Conservation (phyloP, 2,113 vertebrate genomes). For the Sebastes fasciatus region DNA sequence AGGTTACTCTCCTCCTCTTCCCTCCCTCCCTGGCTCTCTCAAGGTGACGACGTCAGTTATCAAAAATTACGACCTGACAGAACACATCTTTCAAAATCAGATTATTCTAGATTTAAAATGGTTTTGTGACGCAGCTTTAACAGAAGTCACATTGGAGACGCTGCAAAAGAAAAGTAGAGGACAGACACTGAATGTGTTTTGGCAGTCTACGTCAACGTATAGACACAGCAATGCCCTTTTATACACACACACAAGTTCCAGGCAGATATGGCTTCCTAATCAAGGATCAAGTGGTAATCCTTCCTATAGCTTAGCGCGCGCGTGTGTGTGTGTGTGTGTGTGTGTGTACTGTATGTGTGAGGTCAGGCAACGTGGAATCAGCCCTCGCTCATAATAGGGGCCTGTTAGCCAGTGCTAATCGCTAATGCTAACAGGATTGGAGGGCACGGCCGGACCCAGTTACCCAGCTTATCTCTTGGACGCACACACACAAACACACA, state of each 20-base stretch:
- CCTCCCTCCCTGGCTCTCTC: conserved; percentile 6
- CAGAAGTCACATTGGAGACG: conserved; percentile 8
- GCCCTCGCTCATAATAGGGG: conserved; percentile 67
- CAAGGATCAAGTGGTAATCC: conserved; percentile 80
- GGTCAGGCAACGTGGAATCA: conserved; percentile 69
- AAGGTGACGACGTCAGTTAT: conserved; percentile 53
- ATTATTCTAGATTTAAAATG: conserved; percentile 20
- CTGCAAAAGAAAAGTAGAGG: conserved; percentile 5
- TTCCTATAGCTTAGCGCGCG: conserved; percentile 60
- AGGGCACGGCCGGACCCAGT: conserved; percentile 67
- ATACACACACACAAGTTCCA: conserved; percentile 48
- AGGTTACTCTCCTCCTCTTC: not conserved
- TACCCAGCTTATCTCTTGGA: conserved; percentile 69
- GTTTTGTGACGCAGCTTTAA: not conserved
- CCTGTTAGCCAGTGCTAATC: conserved; percentile 77
- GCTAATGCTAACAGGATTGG: conserved; percentile 81
- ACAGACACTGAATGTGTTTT: not conserved
- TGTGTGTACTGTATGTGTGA: conserved; percentile 48
- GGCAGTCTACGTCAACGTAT: conserved; percentile 10
- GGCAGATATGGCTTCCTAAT: conserved; percentile 68
- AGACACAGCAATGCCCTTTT: conserved; percentile 18
- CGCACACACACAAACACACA: conserved; percentile 36
- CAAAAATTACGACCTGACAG: conserved; percentile 37
- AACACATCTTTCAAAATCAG: conserved; percentile 38
- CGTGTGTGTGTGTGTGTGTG: conserved; percentile 9